These are phyloP conservation scores for Hymenopus coronatus DNA, from an alignment of 2,888 invertebrate genomes.

Conservation along the genomic window DNA sequence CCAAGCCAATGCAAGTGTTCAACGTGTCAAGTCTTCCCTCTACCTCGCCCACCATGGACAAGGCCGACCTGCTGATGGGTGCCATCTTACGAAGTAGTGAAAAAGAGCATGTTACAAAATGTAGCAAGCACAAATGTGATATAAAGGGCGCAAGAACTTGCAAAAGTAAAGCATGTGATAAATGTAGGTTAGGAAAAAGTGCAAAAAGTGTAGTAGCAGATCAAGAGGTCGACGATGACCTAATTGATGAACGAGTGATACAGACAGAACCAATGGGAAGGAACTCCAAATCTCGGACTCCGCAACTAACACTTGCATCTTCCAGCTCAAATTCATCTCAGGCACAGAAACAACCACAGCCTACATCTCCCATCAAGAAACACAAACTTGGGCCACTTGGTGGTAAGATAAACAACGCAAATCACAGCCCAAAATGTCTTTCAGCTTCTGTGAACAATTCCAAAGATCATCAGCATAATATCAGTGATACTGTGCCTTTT, in stretches of 20 bases:
- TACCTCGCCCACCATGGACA: conserved; percentile 20
- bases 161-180: not conserved
- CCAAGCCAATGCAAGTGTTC: not conserved
- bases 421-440: conserved; percentile 12
- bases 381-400: not conserved
- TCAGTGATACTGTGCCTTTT: conserved; percentile 1
- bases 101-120: conserved; percentile 37
- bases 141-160: not conserved
- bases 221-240: not conserved
- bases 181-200: not conserved
- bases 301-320: not conserved
- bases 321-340: not conserved
- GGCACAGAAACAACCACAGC: not conserved
- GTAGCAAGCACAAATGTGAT: not conserved
- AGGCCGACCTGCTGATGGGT: conserved; percentile 51
- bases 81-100: conserved; percentile 54
- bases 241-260: conserved; percentile 3
- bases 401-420: not conserved
- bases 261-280: not conserved
- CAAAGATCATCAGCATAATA: not conserved
- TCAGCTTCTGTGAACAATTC: not conserved
- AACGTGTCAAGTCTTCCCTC: conserved; percentile 18
- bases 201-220: not conserved
- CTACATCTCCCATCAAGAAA: not conserved
- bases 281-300: not conserved